Evolutionary conservation across 2,113 vertebrate species (phyloP).

Genomic region (Aviceda subcristata): DNA sequence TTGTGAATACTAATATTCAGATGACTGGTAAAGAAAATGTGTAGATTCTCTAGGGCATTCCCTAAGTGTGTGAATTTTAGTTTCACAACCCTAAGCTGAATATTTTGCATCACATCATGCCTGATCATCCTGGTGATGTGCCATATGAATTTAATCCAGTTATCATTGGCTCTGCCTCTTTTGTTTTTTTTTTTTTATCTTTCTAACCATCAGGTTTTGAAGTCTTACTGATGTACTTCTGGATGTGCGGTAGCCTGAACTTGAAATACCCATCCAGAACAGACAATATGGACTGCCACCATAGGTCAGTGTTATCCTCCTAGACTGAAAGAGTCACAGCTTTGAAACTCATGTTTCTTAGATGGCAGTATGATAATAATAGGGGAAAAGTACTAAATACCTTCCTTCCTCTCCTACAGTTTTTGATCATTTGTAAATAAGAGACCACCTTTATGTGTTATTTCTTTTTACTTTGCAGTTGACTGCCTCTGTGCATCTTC

Average conservation of each 20-base stretch:
- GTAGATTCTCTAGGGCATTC: background rate
- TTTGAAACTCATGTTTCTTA: background rate
- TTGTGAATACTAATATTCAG: background rate
- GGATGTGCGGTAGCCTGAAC: background rate
- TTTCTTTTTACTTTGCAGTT: background rate
- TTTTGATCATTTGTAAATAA: background rate
- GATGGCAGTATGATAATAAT: background rate
- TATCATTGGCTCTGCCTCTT: background rate
- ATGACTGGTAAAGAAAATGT: background rate
- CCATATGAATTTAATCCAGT: background rate
- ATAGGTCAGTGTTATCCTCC: background rate
- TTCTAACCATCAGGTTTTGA: background rate
- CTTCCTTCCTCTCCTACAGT: background rate
- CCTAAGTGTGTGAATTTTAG: background rate
- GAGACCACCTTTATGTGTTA: background rate
- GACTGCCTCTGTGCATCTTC: background rate
- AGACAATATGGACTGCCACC: background rate
- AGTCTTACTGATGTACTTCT: background rate
- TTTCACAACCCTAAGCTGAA: accelerated
- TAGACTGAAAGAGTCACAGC: background rate
- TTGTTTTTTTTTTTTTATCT: background rate
- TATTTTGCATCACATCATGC: background rate
- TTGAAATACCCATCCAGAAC: background rate
- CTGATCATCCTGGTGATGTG: background rate
- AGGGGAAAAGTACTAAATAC: background rate